Evolutionary conservation across 2,797 vertebrate species (phyloP), one percentile per base, ranked within the genome.

Genomic region (Steatocranus sp.): DNA sequence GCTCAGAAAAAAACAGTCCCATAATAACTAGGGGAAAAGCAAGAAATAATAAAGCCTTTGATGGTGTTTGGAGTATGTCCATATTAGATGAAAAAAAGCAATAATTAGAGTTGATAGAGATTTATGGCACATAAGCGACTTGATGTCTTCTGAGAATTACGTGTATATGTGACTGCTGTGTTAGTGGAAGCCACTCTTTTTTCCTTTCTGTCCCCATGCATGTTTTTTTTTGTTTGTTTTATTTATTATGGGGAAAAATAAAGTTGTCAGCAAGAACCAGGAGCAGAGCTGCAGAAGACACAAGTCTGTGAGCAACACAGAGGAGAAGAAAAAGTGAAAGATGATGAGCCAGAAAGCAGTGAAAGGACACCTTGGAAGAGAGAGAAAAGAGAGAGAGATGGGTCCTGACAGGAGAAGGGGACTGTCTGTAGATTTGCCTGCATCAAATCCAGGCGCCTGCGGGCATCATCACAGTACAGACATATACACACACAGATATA

Each of bases 361-460:
- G 82, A 88, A 84, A 92, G 90, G 91, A 93, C 94, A 94, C 94
- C 91, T 92, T 93, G 90, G 92, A 83, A 87, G 68, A 83, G 36
- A 50, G 78, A 78, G 79, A 82, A 73, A 79, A 85, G 88, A 92
- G 91, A 92, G 91, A 83, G 90, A 88, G 88, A 93, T 93, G 92
- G 91, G 89, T 87, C 91, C 92, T 90, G 93, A 94, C 92, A 95
- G 90, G 80, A 91, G 91, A 91, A 82, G 46, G 81, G 78, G 86
- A 86, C 88, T 88, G 94, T 94, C 92, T 93, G 56, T 83, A 87
- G 89, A 94, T 93, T 85, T 91, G 92, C 93, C 93, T 91, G 90
- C 90, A 83, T 93, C 92, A 92, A 89, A 92, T 86, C 83, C 81
- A 85, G 83, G 79, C 20, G 92, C 93, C 95, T 90, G 90, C 51